phyloP scores from a whole-genome alignment of 1,140 invertebrate genomes.

The Arctopsyche grandis region DNA sequence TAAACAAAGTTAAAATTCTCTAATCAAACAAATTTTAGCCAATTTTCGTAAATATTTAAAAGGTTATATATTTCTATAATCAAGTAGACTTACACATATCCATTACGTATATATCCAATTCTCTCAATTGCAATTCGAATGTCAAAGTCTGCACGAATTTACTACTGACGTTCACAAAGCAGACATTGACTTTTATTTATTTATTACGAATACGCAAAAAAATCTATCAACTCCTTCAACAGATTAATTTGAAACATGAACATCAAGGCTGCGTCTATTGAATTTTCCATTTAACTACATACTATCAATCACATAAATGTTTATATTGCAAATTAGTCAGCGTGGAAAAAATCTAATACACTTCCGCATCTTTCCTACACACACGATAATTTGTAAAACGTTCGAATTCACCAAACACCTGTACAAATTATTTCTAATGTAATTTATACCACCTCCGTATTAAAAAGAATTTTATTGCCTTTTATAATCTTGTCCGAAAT shows the following conservation, averaged over 20 bases:
- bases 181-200: too few relatives aligned
- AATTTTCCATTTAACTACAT: conserved; percentile 2
- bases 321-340: conserved; percentile 2
- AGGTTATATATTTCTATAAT: too few relatives aligned
- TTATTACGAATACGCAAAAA: too few relatives aligned
- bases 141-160: too few relatives aligned
- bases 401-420: conserved; percentile 9
- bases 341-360: neutral
- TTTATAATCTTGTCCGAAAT: neutral
- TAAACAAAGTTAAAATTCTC: too few relatives aligned
- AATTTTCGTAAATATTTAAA: too few relatives aligned
- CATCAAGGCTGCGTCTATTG: neutral
- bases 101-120: too few relatives aligned
- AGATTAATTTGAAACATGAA: neutral
- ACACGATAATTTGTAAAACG: neutral
- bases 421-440: conserved; percentile 10
- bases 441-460: neutral
- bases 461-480: neutral
- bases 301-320: conserved; percentile 8
- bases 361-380: conserved; percentile 6
- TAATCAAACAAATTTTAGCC: too few relatives aligned
- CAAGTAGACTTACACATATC: too few relatives aligned
- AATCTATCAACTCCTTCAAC: too few relatives aligned
- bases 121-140: too few relatives aligned
- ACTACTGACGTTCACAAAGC: too few relatives aligned